Conservation (phyloP, 2,113 vertebrate genomes). For the Alligator sinensis region DNA sequence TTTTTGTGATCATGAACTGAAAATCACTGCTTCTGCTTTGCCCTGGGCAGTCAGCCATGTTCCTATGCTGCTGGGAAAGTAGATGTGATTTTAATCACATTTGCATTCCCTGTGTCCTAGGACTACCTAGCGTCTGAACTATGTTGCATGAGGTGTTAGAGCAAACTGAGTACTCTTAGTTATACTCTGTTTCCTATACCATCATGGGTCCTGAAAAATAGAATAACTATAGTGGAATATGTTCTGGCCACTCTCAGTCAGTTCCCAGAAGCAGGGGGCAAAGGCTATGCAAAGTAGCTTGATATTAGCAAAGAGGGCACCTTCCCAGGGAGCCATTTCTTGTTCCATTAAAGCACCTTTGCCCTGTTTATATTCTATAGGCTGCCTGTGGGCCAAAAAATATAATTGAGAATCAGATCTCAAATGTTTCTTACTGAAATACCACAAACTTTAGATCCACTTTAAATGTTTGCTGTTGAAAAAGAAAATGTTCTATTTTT, state of each 20-base stretch:
- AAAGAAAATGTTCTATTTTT: neutral
- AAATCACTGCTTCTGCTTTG: too few relatives aligned
- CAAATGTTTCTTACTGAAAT: neutral
- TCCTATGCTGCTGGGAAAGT: too few relatives aligned
- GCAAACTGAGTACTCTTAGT: rapidly evolving
- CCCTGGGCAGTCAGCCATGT: too few relatives aligned
- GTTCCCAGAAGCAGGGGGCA: neutral
- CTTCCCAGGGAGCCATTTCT: neutral
- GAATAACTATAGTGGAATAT: neutral
- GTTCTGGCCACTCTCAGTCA: neutral
- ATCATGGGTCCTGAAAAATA: neutral
- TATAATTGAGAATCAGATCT: neutral
- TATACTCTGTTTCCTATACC: neutral
- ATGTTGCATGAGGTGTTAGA: neutral
- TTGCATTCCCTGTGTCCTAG: neutral
- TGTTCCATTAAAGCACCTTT: neutral
- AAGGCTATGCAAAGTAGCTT: too few relatives aligned
- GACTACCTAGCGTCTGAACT: neutral
- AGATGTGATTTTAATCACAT: neutral
- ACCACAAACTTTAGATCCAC: neutral
- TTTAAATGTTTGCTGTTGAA: neutral
- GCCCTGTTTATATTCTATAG: neutral
- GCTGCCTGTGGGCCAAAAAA: neutral
- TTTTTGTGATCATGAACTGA: too few relatives aligned
- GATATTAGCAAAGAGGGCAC: too few relatives aligned